Conservation (phyloP, 2,888 invertebrate species). For the Danaus chrysippus region DNA sequence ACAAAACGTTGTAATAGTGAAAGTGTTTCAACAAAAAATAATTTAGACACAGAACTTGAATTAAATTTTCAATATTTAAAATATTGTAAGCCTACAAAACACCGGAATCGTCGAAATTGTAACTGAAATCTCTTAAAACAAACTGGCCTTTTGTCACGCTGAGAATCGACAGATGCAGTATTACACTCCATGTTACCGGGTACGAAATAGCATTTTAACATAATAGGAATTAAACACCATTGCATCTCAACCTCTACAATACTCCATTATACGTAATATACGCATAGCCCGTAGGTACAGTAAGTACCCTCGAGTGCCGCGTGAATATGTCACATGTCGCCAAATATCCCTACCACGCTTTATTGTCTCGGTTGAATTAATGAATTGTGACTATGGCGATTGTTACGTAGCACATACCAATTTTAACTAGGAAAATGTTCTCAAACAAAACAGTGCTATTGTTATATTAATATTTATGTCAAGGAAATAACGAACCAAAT, state of each 20-base stretch:
- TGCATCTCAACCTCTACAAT: constrained; percentile 38
- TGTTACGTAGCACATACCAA: neutral
- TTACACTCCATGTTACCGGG: neutral
- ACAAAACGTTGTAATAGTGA: neutral
- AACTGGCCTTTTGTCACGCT: neutral
- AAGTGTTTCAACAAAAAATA: neutral
- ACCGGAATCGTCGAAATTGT: too few relatives aligned
- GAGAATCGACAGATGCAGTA: neutral
- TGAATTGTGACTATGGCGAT: constrained; percentile 13
- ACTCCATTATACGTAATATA: constrained; percentile 61
- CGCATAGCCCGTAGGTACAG: constrained; percentile 53
- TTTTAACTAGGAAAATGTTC: neutral
- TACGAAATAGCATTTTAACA: constrained; percentile 4
- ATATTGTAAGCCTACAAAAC: too few relatives aligned
- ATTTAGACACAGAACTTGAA: too few relatives aligned
- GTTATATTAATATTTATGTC: neutral
- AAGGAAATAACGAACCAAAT: neutral
- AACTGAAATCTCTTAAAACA: too few relatives aligned
- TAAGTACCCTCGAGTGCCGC: constrained; percentile 61
- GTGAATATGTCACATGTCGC: constrained; percentile 70
- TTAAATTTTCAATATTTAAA: too few relatives aligned
- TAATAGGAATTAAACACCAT: constrained; percentile 16
- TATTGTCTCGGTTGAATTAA: constrained; percentile 29
- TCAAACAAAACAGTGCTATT: neutral
- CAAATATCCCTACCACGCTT: constrained; percentile 42